Base-by-base conservation (phyloP, 2,888 invertebrate species). In the Trissoscelio sp. region DNA sequence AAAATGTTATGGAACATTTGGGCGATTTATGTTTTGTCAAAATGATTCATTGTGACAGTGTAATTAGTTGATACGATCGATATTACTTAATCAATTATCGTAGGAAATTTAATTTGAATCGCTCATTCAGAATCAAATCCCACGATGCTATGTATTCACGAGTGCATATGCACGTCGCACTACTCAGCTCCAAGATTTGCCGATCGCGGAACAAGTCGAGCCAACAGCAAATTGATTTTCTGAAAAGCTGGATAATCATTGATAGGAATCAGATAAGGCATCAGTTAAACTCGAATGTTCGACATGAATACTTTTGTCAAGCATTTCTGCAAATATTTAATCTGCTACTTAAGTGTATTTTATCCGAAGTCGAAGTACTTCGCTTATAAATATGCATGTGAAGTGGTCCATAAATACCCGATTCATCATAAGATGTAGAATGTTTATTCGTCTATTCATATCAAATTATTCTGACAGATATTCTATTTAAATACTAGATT, bases 221-320 rank as follows among this genome's bases (percentile, higher is more conserved):
- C 39, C 11, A 66, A 57, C 31, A 39, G 75, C 46, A 75, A 48
- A 75, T 75, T 66, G 75, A 66, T 67, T 74, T 66, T 57, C 75
- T 51, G 28, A 67, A 75, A 37, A 34, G 44, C 24, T 22, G 24
- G 57, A 64, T 62, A 53, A 24, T 64, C 64, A 74, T 74, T 46
- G 44, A 44, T 42, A 37, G 24, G 34, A 44, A 37, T 46, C 55
- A 57, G 74, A 74, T 74, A 74, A 64, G 53, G 20, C 34, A 44
- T 53, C 53, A 46, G 51, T n/a, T 46, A 2, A 11, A 70, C 24
- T 44, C n/a, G 48, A 20, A 42, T 37, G 46, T 37, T 57, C 22
- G 44, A 67, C 24, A 18, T 37, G 48, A 46, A 70, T 31, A 46
- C 46, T 57, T 58, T 70, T 57, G 31, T 70, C 58, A 48, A 70